Evolutionary conservation across 1,140 invertebrate species (phyloP), one percentile per base, ranked within the genome.

Genomic region (Pomacea maculata): DNA sequence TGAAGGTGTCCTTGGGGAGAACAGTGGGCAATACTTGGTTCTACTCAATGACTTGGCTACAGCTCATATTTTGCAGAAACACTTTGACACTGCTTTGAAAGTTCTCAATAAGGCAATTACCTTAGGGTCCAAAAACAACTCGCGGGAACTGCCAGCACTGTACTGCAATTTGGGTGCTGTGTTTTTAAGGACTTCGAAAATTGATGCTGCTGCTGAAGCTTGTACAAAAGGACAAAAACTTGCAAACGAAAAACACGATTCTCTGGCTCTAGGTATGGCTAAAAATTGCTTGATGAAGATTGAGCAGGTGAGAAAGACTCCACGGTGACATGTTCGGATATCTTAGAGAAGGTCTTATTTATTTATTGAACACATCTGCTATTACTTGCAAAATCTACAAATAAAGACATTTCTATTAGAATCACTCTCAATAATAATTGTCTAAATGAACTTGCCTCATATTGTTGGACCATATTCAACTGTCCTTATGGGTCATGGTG

Each of bases 161-260:
- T 94, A 96, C 91, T 94, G 96, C 29, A 98, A 98, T 92, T 90
- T 97, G 80, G 97, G 96, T 21, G 94, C 95, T 82, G 92, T 96
- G 76, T 95, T 95, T 86, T 87, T 97, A 17, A 94, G 95, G 86
- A 94, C 95, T 89, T 93, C 94, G 52, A 88, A 96, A 74, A 88
- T 94, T 64, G 89, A 93, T 19, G 93, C 95, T 88, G 96, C 96
- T 3, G 93, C 94, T 88, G 93, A 94, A 83, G 91, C 91, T 73
- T 97, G 96, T 88, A 92, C 93, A 52, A 92, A 94, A 87, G 96
- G 94, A 1, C 94, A 93, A 92, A 94, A 92, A 89, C 89, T 96
- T 83, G 95, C 94, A 11, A 93, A 93, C 84, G 92, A 93, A 81
- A 91, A 92, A 81, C 93, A 95, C 74, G 94, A 96, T 90, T 86